Conservation (phyloP, 1,140 invertebrate genomes). For the Amyelois transitella region DNA sequence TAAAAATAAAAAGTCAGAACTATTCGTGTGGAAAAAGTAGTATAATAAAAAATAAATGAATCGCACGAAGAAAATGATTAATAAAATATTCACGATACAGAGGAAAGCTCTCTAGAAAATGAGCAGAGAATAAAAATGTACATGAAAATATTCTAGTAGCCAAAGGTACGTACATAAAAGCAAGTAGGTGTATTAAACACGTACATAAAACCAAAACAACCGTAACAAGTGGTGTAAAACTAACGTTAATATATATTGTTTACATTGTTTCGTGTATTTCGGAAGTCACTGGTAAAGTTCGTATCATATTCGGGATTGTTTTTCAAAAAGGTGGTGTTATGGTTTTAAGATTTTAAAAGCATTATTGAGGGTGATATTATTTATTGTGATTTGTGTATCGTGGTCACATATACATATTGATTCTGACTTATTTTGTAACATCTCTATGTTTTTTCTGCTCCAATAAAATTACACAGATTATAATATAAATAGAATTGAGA, state of each 20-base stretch:
- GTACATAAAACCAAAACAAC: neutral
- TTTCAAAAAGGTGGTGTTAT: neutral
- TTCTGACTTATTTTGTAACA: no score
- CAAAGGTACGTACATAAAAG: neutral
- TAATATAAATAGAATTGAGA: no score
- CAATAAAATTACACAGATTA: no score
- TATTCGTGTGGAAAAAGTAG: neutral
- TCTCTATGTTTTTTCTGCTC: no score
- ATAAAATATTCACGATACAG: neutral
- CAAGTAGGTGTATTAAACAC: neutral
- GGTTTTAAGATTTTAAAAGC: neutral
- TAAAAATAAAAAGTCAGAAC: no score
- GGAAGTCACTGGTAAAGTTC: neutral
- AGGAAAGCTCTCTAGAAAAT: neutral
- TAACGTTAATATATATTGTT: no score
- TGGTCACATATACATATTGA: no score
- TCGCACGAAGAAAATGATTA: neutral
- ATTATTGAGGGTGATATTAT: no score
- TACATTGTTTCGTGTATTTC: neutral
- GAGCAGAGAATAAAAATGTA: neutral
- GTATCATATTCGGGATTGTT: neutral
- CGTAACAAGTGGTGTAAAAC: no score
- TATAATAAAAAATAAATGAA: neutral
- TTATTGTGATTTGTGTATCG: no score
- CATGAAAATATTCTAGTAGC: neutral